Conservation (phyloP, 2,113 vertebrate genomes). For the Anoura caudifer region DNA sequence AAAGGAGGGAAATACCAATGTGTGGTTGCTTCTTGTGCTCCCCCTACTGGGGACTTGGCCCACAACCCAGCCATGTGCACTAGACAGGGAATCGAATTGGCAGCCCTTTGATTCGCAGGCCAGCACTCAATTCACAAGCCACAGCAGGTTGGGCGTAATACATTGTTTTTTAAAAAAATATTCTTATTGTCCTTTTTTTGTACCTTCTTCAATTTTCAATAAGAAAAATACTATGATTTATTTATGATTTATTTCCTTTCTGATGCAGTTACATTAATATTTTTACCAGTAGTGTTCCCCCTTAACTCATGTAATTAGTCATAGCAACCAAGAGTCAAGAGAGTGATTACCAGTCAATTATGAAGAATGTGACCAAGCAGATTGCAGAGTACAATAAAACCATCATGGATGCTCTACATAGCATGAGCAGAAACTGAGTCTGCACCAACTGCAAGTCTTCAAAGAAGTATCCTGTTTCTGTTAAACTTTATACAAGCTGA, state of each 20-base stretch:
- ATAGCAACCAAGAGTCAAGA: conserved; percentile 95
- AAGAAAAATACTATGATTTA: not conserved
- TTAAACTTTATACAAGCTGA: not conserved
- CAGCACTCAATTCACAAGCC: too few species aligned
- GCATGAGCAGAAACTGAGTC: conserved; percentile 82
- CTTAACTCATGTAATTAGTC: conserved; percentile 87
- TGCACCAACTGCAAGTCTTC: conserved; percentile 34
- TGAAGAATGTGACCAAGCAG: conserved; percentile 87
- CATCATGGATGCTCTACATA: conserved; percentile 88
- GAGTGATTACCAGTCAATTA: conserved; percentile 89
- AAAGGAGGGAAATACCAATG: too few species aligned
- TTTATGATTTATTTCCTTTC: conserved; percentile 38
- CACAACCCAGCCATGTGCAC: too few species aligned
- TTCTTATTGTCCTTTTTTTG: conserved; percentile 7
- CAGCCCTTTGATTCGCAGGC: too few species aligned
- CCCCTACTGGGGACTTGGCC: too few species aligned
- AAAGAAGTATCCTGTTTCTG: not conserved
- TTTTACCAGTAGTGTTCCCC: conserved; percentile 69
- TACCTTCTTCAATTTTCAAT: conserved; percentile 38
- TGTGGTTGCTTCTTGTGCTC: too few species aligned
- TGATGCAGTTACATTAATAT: conserved; percentile 57
- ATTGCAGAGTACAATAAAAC: conserved; percentile 91
- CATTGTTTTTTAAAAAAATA: not conserved
- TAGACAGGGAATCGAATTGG: too few species aligned
- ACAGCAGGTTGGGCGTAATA: not conserved